Percentiles rank a stretch among this genome's conserved stretches.
These are phyloP conservation scores for Etheostoma perlongum DNA, from an alignment of 2,797 vertebrate genomes.

Conservation along the genomic window DNA sequence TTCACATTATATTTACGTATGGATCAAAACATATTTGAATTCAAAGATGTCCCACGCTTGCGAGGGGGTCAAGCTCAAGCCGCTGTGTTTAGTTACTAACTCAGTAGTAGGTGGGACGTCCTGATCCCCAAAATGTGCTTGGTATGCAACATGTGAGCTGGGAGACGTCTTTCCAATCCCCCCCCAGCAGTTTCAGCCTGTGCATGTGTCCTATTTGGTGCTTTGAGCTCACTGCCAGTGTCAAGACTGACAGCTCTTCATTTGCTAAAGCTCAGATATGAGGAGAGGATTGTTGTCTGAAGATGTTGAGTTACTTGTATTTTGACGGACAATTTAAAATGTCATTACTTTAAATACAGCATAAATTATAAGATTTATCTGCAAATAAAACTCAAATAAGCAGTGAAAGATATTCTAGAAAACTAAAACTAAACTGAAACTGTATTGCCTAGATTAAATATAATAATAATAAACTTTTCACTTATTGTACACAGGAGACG, in stretches of 20 bases:
- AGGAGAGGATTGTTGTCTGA: not conserved
- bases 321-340: not conserved
- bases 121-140: conserved; percentile 28
- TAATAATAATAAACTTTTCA: too few species aligned
- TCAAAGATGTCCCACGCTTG: too few species aligned
- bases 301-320: not conserved
- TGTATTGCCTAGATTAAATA: too few species aligned
- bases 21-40: too few species aligned
- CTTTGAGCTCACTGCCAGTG: conserved; percentile 4
- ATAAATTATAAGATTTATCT: too few species aligned
- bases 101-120: not conserved
- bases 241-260: not conserved
- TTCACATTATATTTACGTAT: too few species aligned
- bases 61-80: not conserved
- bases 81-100: not conserved
- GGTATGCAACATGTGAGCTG: conserved; percentile 45
- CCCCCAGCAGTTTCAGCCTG: not conserved
- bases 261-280: not conserved
- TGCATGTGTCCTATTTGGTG: not conserved
- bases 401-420: too few species aligned
- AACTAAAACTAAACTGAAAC: too few species aligned
- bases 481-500: too few species aligned
- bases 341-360: not conserved
- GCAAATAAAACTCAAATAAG: too few species aligned
- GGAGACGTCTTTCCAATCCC: conserved; percentile 16